A percentile compares a stretch with the other conserved stretches of the same genome.
Conservation (phyloP, 2,113 vertebrate species). For the Abramis brama region DNA sequence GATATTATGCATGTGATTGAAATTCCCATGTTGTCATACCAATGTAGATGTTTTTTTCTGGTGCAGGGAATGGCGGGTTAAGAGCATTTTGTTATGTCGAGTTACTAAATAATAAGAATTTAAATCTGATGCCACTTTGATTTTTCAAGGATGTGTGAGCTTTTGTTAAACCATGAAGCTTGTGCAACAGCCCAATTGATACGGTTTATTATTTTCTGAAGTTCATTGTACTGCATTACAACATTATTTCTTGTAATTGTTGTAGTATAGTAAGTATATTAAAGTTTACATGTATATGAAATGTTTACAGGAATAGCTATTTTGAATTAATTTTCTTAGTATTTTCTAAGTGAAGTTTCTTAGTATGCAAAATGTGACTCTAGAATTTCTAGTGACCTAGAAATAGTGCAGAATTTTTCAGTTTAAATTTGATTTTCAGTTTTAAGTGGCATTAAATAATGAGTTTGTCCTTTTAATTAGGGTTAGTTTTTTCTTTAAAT, state of each 20-base stretch:
- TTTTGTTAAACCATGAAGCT: neutral
- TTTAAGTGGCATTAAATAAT: neutral
- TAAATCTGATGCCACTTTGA: slow-evolving; percentile 4
- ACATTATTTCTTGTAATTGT: neutral
- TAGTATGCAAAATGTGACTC: neutral
- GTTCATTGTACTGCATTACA: neutral
- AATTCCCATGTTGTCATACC: slow-evolving; percentile 13
- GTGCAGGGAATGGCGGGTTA: slow-evolving; percentile 6
- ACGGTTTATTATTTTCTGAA: slow-evolving; percentile 1
- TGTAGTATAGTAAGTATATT: neutral
- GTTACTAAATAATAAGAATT: neutral
- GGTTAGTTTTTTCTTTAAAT: neutral
- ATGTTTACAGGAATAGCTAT: neutral
- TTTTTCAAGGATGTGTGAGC: slow-evolving; percentile 15
- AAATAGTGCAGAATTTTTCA: neutral
- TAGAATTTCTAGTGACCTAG: neutral
- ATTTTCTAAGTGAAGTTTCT: neutral
- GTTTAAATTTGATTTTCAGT: neutral
- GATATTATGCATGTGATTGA: slow-evolving; percentile 19
- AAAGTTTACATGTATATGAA: neutral
- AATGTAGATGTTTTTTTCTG: neutral
- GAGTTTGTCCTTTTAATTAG: neutral
- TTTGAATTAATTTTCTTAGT: neutral
- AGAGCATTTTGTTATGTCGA: neutral
- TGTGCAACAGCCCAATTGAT: neutral